Base-by-base conservation (phyloP, 2,113 vertebrate species). In the Amphiprion ocellaris region DNA sequence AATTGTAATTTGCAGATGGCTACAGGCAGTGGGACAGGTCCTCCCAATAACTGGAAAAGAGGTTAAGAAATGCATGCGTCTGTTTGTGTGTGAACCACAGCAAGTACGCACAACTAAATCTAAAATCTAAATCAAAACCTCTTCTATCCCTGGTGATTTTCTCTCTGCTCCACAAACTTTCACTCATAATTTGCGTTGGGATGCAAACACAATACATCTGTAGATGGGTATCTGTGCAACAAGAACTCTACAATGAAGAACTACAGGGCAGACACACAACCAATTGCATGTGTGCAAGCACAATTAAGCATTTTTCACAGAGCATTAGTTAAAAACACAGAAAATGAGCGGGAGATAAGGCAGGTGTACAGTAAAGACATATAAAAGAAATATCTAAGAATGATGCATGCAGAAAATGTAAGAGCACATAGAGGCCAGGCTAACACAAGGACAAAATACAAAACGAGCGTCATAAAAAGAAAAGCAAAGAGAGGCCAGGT, bases 1-100 rank as follows among this genome's bases (percentile, higher is more conserved):
- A 92, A 92, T 93, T 95, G 96, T 95, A 96, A 97, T 93, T 94
- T 94, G 94, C 94, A 95, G 92, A 91, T 93, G 94, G 94, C 89
- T 90, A 93, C 90, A 86, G 90, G 84, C 83, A 81, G 77, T 9
- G 17, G 85, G 86, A 65, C 78, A 75, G 83, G 74, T 56, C 41
- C 69, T 77, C 67, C 70, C 74, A 84, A 79, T 77, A 82, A 89
- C 58, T n/a, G 58, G 28, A 33, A 74, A 69, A 55, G 58, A 24
- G 63, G 61, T 77, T 62, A 82, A 77, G 60, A 78, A 79, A 82
- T 68, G 71, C 7, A 24, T 44, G 65, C 19, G 52, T 54, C 7
- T 58, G 52, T 30, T 21, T 16, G 39, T 24, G 41, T 50, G 56
- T 17, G 24, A 15, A 30, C 14, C 26, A 46, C 68, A 74, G 75